These are phyloP conservation scores for Dinomys branickii DNA, from an alignment of 2,113 vertebrate genomes.

Conservation along the genomic window DNA sequence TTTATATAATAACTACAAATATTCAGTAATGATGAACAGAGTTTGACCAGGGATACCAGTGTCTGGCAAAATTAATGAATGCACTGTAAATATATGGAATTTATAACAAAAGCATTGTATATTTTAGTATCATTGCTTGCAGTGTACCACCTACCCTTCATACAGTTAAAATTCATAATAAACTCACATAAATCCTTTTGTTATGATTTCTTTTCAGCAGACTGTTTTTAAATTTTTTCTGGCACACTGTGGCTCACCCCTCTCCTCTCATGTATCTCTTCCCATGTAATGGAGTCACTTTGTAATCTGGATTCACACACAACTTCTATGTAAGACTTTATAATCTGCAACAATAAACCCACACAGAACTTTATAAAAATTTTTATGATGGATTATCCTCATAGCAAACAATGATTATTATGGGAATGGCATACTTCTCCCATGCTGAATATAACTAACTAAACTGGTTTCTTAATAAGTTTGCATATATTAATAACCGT, in stretches of 20 bases:
- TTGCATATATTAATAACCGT: background rate
- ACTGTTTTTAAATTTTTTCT: background rate
- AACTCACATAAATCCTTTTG: background rate
- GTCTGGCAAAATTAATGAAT: background rate
- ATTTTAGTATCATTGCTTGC: background rate
- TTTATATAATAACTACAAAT: background rate
- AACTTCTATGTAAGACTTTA: background rate
- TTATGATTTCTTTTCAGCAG: background rate
- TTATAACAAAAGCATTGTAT: background rate
- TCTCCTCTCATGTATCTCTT: background rate
- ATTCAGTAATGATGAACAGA: background rate
- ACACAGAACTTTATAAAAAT: conserved; percentile 8
- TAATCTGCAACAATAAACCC: background rate
- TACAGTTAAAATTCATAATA: background rate
- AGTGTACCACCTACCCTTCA: background rate
- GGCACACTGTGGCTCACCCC: background rate
- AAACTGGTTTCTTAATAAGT: background rate
- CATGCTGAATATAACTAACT: background rate
- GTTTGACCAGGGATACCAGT: background rate
- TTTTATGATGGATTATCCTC: background rate
- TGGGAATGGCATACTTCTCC: background rate
- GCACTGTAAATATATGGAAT: background rate
- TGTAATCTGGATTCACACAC: background rate
- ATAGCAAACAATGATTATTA: background rate
- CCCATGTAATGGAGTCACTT: background rate